Conservation (phyloP, 1,140 invertebrate genomes). For the Onthophagus taurus region DNA sequence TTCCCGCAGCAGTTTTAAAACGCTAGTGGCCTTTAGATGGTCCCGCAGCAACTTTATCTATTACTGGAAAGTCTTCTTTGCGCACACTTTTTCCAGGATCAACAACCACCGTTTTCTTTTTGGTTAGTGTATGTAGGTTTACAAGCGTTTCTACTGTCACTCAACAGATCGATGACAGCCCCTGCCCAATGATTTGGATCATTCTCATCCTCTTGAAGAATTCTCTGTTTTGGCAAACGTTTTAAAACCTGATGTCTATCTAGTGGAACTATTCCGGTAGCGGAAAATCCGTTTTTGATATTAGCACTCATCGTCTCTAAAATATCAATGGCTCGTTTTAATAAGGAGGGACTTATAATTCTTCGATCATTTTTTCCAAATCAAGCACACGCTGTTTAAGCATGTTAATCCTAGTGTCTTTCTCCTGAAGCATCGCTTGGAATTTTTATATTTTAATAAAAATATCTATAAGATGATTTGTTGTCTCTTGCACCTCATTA, state of each 20-base stretch:
- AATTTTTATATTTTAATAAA: too few species aligned
- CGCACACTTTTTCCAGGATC: not conserved
- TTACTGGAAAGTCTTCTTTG: not conserved
- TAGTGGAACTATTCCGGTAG: not conserved
- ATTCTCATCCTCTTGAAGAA: not conserved
- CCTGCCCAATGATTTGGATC: not conserved
- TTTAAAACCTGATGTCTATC: slow-evolving; percentile 1
- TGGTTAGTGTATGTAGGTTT: not conserved
- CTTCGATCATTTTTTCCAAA: too few species aligned
- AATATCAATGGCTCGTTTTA: not conserved
- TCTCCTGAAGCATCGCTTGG: too few species aligned
- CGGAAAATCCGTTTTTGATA: not conserved
- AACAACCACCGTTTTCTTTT: not conserved
- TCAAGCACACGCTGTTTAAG: too few species aligned
- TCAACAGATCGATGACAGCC: not conserved
- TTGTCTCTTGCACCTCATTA: too few species aligned
- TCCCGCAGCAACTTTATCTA: too few species aligned
- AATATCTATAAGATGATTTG: too few species aligned
- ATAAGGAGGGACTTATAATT: not conserved
- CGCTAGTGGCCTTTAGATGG: not conserved
- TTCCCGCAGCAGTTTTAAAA: not conserved
- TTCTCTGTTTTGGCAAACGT: not conserved
- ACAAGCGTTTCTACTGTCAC: not conserved
- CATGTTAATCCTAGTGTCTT: too few species aligned
- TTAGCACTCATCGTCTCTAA: not conserved